Evolutionary conservation across 2,888 invertebrate species (phyloP).

Genomic region (Pharmacophagus antenor): DNA sequence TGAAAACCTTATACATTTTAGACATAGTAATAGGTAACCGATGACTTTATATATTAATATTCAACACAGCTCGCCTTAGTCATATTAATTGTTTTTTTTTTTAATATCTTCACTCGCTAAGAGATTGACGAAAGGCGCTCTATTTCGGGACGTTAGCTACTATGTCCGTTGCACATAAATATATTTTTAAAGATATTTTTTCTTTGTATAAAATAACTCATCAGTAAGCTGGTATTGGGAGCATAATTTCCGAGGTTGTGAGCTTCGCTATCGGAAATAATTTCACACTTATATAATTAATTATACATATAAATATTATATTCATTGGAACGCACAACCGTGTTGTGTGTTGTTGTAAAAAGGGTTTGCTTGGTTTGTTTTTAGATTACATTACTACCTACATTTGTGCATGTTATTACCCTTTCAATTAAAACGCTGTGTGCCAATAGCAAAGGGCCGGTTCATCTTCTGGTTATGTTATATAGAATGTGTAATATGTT

Average conservation of each 20-base stretch:
- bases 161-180: conserved; percentile 53
- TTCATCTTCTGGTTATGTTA: conserved; percentile 33
- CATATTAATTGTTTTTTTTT: conserved; percentile 5
- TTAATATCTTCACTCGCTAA: conserved; percentile 17
- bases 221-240: conserved; percentile 79
- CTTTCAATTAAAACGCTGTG: conserved; percentile 65
- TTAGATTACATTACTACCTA: conserved; percentile 70
- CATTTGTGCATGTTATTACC: conserved; percentile 68
- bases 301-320: conserved; percentile 52
- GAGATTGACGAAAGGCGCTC: conserved; percentile 27
- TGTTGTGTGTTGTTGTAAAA: conserved; percentile 73
- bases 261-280: conserved; percentile 77
- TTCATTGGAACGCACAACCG: conserved; percentile 71
- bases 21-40: conserved; percentile 18
- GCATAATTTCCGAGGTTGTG: conserved; percentile 81
- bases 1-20: conserved; percentile 30
- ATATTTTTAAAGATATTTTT: conserved; percentile 48
- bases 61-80: conserved; percentile 11
- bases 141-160: conserved; percentile 33
- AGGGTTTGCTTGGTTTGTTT: conserved; percentile 74
- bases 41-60: conserved; percentile 23
- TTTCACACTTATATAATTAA: conserved; percentile 67
- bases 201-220: conserved; percentile 62
- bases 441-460: conserved; percentile 70
- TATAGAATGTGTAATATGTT: conserved; percentile 34